phyloP scores from a whole-genome alignment of 2,113 vertebrate genomes.

The Dicrurus megarhynchus region DNA sequence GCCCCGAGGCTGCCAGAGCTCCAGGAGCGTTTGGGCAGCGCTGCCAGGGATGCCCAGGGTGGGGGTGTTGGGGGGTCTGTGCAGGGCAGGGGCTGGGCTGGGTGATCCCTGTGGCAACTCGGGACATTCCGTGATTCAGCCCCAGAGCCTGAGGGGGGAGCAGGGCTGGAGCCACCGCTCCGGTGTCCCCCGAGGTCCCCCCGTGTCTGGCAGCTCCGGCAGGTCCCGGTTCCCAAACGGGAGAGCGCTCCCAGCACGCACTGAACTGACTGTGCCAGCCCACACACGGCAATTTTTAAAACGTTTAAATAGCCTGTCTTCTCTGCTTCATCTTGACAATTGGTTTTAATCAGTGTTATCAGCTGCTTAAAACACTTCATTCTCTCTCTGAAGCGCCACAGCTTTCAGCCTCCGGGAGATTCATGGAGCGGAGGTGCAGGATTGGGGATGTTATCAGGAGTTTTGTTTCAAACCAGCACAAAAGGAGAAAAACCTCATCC shows the following conservation, averaged over 20 bases:
- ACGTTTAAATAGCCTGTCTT: not conserved
- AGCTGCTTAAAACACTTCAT: not conserved
- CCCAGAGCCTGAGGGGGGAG: not conserved
- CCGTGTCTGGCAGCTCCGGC: not conserved
- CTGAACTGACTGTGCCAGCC: not conserved
- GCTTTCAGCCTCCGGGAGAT: not conserved
- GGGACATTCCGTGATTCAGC: not conserved
- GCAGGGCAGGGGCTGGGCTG: not conserved
- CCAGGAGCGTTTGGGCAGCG: not conserved
- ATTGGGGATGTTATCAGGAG: not conserved
- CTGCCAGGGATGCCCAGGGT: not conserved
- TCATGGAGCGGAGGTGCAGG: rapidly evolving
- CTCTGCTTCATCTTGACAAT: slow-evolving; percentile 8
- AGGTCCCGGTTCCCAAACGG: rapidly evolving
- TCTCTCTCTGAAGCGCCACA: not conserved
- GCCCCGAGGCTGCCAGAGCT: not conserved
- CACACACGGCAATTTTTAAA: not conserved
- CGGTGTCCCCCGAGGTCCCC: not conserved
- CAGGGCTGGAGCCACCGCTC: not conserved
- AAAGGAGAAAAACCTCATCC: not conserved
- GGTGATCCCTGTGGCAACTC: not conserved
- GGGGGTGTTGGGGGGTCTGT: not conserved
- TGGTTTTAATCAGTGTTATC: slow-evolving; percentile 17
- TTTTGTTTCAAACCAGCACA: not conserved
- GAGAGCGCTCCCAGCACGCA: not conserved